Conservation (phyloP, 2,113 vertebrate species). For the Emydura subglobosa region DNA sequence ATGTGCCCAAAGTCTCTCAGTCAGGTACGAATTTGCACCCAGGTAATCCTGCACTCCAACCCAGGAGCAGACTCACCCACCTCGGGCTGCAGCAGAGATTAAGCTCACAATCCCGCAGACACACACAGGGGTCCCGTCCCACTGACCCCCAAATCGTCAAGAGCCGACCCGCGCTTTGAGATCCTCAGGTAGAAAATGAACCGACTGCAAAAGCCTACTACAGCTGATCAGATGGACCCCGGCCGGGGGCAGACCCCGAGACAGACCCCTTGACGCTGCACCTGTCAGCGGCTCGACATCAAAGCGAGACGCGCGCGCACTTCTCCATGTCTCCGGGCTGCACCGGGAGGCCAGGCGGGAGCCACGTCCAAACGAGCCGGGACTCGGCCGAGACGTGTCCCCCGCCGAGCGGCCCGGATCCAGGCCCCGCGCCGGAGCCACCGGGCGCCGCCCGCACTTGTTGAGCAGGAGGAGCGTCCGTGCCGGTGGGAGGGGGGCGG, state of each 20-base stretch:
- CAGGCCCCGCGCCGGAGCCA: not conserved
- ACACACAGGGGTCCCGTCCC: not conserved
- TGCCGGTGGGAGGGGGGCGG: not conserved
- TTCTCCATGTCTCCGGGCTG: not conserved
- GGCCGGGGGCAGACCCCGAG: not conserved
- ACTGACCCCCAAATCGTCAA: accelerated
- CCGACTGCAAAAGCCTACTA: not conserved
- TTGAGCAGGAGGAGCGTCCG: not conserved
- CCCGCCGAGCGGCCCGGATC: no score
- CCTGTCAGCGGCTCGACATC: not conserved
- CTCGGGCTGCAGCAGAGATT: accelerated
- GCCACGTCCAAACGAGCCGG: not conserved
- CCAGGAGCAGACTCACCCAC: not conserved
- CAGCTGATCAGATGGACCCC: not conserved
- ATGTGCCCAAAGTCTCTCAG: conserved; percentile 18
- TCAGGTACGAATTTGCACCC: not conserved
- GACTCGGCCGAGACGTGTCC: not conserved
- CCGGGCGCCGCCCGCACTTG: not conserved
- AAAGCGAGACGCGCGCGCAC: not conserved
- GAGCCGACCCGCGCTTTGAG: accelerated
- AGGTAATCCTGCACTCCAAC: not conserved
- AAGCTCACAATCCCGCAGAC: not conserved
- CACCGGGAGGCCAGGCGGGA: no score
- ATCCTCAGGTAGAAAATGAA: not conserved
- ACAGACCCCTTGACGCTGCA: not conserved